Percentiles rank a stretch among this genome's conserved stretches.
phyloP scores from a whole-genome alignment of 2,113 vertebrate genomes.

The Bujurquina vittata region DNA sequence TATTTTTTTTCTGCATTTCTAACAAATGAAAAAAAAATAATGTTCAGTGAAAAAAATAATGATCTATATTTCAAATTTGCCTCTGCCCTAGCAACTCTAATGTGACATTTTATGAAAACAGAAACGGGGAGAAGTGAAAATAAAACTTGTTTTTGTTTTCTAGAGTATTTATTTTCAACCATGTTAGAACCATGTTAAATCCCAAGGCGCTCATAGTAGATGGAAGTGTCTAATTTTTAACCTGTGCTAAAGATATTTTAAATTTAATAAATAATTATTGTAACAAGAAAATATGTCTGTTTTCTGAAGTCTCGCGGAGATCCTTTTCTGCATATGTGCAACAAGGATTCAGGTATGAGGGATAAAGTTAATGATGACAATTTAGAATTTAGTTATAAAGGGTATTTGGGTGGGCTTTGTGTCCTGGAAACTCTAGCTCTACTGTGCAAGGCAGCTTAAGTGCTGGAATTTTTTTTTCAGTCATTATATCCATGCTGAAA shows the following conservation, averaged over 20 bases:
- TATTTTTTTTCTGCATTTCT: conserved; percentile 32
- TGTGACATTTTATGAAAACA: conserved; percentile 59
- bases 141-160: conserved; percentile 55
- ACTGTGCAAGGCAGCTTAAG: not conserved
- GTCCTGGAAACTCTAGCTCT: not conserved
- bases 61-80: conserved; percentile 73
- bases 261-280: conserved; percentile 88
- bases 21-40: conserved; percentile 18
- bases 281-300: conserved; percentile 75
- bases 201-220: conserved; percentile 78
- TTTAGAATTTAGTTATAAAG: not conserved
- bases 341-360: not conserved
- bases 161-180: conserved; percentile 80
- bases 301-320: conserved; percentile 16
- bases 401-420: not conserved
- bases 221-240: conserved; percentile 84
- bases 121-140: conserved; percentile 37
- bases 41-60: conserved; percentile 59
- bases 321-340: not conserved
- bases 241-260: conserved; percentile 86
- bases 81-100: conserved; percentile 73
- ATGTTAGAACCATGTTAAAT: conserved; percentile 73
- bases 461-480: not conserved
- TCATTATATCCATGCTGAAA: conserved; percentile 24
- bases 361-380: not conserved